Evolutionary conservation across 2,888 invertebrate genomes (phyloP).

Genomic region (Caenorhabditis japonica): DNA sequence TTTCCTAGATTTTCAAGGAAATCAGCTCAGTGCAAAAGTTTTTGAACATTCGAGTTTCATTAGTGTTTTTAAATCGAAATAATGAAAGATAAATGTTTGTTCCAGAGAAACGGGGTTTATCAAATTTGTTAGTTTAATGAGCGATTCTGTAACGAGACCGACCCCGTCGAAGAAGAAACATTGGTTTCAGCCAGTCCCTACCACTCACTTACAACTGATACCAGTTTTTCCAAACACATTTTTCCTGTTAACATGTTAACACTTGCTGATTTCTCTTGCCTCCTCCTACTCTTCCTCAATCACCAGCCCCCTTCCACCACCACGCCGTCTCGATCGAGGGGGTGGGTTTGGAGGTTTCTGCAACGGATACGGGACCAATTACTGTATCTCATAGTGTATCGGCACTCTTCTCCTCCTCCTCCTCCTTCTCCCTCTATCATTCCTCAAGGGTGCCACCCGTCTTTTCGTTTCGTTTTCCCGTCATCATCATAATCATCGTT

Average conservation of each 20-base stretch:
- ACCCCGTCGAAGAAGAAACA: slow-evolving; percentile 43
- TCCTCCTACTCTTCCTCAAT: no score
- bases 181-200: slow-evolving; percentile 49
- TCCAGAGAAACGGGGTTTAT: slow-evolving; percentile 41
- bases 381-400: slow-evolving; percentile 48
- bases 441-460: slow-evolving; percentile 36
- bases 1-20: no score
- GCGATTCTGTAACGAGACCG: slow-evolving; percentile 47
- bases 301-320: slow-evolving; percentile 13
- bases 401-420: slow-evolving; percentile 13
- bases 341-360: slow-evolving; percentile 15
- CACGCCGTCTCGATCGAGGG: slow-evolving; percentile 13
- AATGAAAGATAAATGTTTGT: no score
- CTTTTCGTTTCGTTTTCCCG: no score
- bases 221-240: slow-evolving; percentile 48
- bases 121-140: slow-evolving; percentile 39
- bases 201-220: slow-evolving; percentile 30
- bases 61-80: no score
- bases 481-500: slow-evolving; percentile 52
- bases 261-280: slow-evolving; percentile 39
- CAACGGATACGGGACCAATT: slow-evolving; percentile 34
- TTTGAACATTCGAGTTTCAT: no score
- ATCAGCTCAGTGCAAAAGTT: no score
- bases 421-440: slow-evolving; percentile 2
- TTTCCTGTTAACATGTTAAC: slow-evolving; percentile 52